These are phyloP conservation scores for Panzeria rudis DNA, from an alignment of 2,888 invertebrate genomes.

Conservation along the genomic window DNA sequence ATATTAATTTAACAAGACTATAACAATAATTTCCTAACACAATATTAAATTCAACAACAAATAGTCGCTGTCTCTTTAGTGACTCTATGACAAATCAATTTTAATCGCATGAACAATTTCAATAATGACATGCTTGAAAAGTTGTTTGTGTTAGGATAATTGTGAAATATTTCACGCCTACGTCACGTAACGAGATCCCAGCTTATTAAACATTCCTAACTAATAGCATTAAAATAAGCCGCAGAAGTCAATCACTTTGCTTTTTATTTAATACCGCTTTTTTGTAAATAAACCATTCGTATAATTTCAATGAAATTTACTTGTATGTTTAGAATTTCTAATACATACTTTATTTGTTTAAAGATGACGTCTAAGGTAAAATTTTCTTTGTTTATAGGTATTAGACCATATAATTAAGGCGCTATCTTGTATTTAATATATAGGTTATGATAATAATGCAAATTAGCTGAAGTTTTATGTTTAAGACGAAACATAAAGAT, in stretches of 20 bases:
- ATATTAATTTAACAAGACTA: too few relatives aligned
- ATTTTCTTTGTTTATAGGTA: conserved; percentile 3
- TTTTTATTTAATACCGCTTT: conserved; percentile 5
- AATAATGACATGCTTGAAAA: background rate
- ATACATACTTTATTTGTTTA: conserved; percentile 14
- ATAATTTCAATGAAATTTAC: conserved; percentile 1
- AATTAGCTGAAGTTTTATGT: background rate
- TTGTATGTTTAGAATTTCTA: conserved; percentile 31
- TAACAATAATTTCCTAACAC: too few relatives aligned
- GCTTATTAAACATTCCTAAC: conserved; percentile 31
- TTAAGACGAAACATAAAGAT: background rate
- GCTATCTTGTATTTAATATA: background rate
- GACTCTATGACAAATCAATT: background rate
- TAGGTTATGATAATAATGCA: background rate
- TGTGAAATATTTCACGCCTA: conserved; percentile 13
- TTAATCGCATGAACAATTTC: background rate
- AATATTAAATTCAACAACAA: background rate
- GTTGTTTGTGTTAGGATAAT: background rate
- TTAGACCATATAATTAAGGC: background rate
- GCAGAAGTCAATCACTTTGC: conserved; percentile 8
- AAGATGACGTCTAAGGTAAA: conserved; percentile 11
- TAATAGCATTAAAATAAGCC: conserved; percentile 1
- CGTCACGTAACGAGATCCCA: conserved; percentile 26
- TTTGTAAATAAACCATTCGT: background rate
- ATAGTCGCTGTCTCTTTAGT: background rate